Evolutionary conservation across 2,113 vertebrate species (phyloP).

Genomic region (Datnioides undecimradiatus): DNA sequence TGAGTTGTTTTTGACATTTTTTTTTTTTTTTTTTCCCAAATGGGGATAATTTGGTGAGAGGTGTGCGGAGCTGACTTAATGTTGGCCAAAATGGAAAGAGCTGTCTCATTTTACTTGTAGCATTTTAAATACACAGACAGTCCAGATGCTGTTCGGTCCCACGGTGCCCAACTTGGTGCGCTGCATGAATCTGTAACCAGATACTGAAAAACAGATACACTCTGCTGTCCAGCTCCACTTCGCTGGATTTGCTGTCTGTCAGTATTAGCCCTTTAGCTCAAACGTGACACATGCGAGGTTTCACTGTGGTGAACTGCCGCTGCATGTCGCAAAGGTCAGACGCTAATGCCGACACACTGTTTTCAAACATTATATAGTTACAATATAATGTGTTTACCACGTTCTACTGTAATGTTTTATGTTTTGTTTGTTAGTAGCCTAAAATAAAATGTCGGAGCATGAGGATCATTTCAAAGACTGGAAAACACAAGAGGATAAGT

Average conservation of each 20-base stretch:
- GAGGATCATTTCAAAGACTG: background rate
- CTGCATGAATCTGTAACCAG: conserved; percentile 31
- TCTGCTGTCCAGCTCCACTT: conserved; percentile 8
- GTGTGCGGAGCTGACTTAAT: background rate
- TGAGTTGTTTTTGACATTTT: background rate
- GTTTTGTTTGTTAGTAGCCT: background rate
- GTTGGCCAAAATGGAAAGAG: background rate
- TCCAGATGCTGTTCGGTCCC: conserved; percentile 29
- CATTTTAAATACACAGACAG: conserved; percentile 12
- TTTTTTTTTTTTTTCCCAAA: background rate
- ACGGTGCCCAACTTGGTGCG: conserved; percentile 7
- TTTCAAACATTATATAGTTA: background rate
- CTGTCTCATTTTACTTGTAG: conserved; percentile 20
- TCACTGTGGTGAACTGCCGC: background rate
- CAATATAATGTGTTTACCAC: background rate
- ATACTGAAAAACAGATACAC: background rate
- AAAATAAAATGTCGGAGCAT: background rate
- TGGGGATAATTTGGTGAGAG: conserved; percentile 2
- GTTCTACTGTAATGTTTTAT: too few relatives aligned
- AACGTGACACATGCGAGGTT: background rate
- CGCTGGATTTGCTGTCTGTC: conserved; percentile 7
- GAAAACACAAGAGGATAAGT: background rate
- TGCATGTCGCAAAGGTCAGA: background rate
- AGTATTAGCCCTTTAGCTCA: background rate
- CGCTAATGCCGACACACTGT: background rate